Evolutionary conservation across 2,888 invertebrate genomes (phyloP).

Genomic region (Adineta ricciae): DNA sequence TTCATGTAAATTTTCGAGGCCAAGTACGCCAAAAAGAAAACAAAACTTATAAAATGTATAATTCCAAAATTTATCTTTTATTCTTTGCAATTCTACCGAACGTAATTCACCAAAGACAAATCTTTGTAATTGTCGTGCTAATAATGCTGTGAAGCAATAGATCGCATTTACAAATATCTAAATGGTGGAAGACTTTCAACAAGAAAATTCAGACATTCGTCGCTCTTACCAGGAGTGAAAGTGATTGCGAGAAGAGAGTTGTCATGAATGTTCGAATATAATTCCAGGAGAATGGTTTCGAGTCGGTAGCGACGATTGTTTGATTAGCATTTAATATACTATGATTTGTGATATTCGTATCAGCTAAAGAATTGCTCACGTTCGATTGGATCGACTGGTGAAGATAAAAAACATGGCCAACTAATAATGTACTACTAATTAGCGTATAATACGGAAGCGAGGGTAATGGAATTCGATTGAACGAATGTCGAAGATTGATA

Average conservation of each 20-base stretch:
- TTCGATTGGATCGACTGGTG: background rate
- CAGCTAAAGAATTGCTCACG: background rate
- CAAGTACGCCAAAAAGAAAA: slow-evolving; percentile 80
- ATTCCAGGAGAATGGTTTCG: background rate
- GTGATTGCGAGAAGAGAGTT: background rate
- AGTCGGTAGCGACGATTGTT: background rate
- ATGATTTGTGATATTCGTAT: background rate
- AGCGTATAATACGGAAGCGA: background rate
- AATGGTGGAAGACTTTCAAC: background rate
- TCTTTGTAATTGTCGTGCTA: slow-evolving; percentile 66
- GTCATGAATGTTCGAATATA: background rate
- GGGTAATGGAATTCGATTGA: background rate
- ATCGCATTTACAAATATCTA: slow-evolving; percentile 75
- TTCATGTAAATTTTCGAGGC: slow-evolving; percentile 78
- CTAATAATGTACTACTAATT: background rate
- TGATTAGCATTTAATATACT: background rate
- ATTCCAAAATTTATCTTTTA: slow-evolving; percentile 83
- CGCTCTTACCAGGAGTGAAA: background rate
- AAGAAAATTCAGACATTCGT: background rate
- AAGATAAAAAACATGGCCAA: background rate
- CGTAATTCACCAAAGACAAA: slow-evolving; percentile 71
- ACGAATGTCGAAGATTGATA: background rate
- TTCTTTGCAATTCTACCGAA: slow-evolving; percentile 71
- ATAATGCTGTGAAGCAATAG: slow-evolving; percentile 66
- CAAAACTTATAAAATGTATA: slow-evolving; percentile 85